Percentiles rank a stretch among this genome's conserved stretches.
Conservation (phyloP, 53 echinoderm and acorn worm species). For the Holothuria leucospilota region DNA sequence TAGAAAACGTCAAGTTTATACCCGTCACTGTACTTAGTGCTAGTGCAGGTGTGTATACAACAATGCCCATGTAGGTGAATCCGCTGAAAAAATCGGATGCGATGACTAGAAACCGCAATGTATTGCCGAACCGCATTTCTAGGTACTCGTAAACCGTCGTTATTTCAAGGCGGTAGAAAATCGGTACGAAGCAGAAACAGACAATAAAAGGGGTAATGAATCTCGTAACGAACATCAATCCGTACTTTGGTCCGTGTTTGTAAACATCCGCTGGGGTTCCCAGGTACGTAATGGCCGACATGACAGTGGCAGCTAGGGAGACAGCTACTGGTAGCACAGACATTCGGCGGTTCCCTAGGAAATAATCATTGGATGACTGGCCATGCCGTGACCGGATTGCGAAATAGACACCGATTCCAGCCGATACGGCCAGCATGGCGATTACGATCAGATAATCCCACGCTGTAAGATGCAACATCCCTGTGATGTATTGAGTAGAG, state of each 20-base stretch:
- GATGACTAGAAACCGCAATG: conserved; percentile 24
- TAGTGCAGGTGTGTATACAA: conserved; percentile 34
- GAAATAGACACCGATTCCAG: conserved; percentile 32
- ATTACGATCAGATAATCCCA: too few species aligned
- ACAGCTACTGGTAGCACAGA: conserved; percentile 26
- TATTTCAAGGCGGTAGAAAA: conserved; percentile 19
- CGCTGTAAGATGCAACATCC: not conserved
- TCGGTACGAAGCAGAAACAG: conserved; percentile 8
- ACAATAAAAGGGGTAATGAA: not conserved
- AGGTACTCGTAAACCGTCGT: conserved; percentile 43
- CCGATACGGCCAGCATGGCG: not conserved
- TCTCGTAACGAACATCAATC: not conserved
- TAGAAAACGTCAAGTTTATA: conserved; percentile 1
- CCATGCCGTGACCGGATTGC: not conserved
- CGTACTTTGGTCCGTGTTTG: conserved; percentile 14
- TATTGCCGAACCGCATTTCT: conserved; percentile 33
- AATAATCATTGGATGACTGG: conserved; percentile 43
- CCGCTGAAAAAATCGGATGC: conserved; percentile 2
- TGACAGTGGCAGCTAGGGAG: conserved; percentile 26
- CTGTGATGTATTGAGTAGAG: too few species aligned
- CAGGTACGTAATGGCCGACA: conserved; percentile 43
- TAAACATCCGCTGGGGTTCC: conserved; percentile 40
- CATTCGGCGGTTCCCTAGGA: conserved; percentile 36
- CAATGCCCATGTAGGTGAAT: conserved; percentile 49
- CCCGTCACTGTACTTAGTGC: conserved; percentile 38